A percentile compares a stretch with the other conserved stretches of the same genome.
These are phyloP conservation scores for Odocoileus hemionus DNA, from an alignment of 2,113 vertebrate genomes.

Conservation along the genomic window DNA sequence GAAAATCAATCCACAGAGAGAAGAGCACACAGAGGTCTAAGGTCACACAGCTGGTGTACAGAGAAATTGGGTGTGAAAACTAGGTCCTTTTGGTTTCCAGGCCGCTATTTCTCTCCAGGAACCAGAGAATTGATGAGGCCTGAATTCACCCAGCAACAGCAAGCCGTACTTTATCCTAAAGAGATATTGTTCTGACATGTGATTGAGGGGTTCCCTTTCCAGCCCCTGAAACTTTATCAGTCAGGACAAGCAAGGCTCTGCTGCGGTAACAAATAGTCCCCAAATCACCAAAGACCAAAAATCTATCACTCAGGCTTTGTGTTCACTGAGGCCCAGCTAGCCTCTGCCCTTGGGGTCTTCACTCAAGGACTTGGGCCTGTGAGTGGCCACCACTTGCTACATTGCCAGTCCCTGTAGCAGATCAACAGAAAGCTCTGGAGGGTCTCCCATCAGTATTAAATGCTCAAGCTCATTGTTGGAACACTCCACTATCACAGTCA, in stretches of 20 bases:
- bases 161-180: background rate
- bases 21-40: background rate
- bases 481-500: background rate
- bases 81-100: background rate
- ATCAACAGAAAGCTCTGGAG: background rate
- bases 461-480: background rate
- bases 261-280: background rate
- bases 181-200: background rate
- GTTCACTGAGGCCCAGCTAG: background rate
- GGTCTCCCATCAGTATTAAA: background rate
- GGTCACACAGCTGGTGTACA: accelerated
- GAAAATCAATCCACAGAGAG: background rate
- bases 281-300: background rate
- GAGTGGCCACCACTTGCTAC: no score
- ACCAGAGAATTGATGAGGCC: background rate
- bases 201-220: background rate
- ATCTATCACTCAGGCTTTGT: background rate
- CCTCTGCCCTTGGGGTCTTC: background rate
- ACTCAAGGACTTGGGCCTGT: background rate
- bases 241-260: background rate
- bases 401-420: background rate
- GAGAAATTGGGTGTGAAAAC: background rate
- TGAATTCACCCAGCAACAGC: background rate
- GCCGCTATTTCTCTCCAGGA: background rate
- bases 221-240: background rate